Evolutionary conservation across 2,888 invertebrate species (phyloP).

Genomic region (Masnerella sp.): DNA sequence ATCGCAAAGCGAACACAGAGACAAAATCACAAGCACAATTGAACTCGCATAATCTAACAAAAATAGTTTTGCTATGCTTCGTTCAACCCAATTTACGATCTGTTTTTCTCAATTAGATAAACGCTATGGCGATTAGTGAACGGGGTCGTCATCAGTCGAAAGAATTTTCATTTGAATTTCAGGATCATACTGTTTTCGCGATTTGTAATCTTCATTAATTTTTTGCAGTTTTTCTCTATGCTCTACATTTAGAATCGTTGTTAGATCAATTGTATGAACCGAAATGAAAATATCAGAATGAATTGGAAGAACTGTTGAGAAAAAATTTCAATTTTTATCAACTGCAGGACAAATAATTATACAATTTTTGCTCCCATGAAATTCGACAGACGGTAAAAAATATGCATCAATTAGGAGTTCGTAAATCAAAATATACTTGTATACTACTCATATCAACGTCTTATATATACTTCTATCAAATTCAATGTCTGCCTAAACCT

Average conservation of each 20-base stretch:
- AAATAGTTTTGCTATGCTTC: too few species aligned
- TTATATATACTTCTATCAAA: neutral
- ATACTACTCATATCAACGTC: neutral
- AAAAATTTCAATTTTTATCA: neutral
- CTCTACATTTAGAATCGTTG: neutral
- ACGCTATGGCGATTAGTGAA: neutral
- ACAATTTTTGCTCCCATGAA: neutral
- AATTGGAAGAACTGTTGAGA: neutral
- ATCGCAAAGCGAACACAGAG: too few species aligned
- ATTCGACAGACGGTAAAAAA: neutral
- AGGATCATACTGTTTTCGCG: neutral
- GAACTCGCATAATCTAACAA: too few species aligned
- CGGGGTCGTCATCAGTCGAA: neutral
- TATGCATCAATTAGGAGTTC: neutral
- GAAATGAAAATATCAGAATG: neutral
- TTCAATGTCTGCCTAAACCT: neutral
- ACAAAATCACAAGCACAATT: too few species aligned
- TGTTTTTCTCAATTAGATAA: neutral
- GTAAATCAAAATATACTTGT: neutral
- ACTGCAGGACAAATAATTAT: neutral
- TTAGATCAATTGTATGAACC: neutral
- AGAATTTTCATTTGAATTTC: neutral
- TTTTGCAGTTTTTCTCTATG: neutral
- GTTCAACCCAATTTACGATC: neutral
- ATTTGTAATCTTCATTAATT: neutral